These are phyloP conservation scores for Malurus leucopterus DNA, from an alignment of 2,797 vertebrate species.

Conservation along the genomic window DNA sequence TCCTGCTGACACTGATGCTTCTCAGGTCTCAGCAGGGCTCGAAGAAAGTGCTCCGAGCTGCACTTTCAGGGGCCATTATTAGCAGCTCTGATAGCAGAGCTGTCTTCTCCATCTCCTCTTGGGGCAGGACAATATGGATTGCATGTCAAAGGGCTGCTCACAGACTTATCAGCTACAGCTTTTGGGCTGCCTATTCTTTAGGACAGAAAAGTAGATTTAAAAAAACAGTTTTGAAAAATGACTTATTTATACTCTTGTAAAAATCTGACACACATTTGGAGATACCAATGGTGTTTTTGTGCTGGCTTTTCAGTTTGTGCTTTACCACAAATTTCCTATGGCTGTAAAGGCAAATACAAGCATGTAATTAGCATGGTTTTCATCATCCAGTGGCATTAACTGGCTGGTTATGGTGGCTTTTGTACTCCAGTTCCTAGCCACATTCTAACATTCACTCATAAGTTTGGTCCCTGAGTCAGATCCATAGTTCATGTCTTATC, in stretches of 20 bases:
- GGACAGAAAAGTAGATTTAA: neutral
- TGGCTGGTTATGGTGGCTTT: conserved; percentile 11
- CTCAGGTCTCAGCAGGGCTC: neutral
- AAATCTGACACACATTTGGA: neutral
- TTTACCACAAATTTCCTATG: conserved; percentile 54
- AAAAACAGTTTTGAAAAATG: neutral
- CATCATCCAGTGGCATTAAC: conserved; percentile 30
- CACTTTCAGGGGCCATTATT: neutral
- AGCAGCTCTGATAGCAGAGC: neutral
- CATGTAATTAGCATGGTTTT: conserved; percentile 42
- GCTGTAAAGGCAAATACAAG: conserved; percentile 38
- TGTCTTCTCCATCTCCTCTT: neutral
- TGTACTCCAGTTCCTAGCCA: neutral
- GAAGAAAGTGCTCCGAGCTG: rapidly evolving
- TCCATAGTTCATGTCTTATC: neutral
- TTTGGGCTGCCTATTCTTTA: neutral
- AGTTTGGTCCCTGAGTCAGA: conserved; percentile 34
- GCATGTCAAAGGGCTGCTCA: neutral
- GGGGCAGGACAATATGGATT: neutral
- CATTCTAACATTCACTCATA: conserved; percentile 13
- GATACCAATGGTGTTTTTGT: neutral
- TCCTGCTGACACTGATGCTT: neutral
- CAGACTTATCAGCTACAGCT: neutral
- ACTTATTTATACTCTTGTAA: neutral
- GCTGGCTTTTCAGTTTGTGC: conserved; percentile 45